A percentile compares a stretch with the other conserved stretches of the same genome.
Evolutionary conservation across 2,888 invertebrate genomes (phyloP).

Genomic region (Oxycera nigricornis): DNA sequence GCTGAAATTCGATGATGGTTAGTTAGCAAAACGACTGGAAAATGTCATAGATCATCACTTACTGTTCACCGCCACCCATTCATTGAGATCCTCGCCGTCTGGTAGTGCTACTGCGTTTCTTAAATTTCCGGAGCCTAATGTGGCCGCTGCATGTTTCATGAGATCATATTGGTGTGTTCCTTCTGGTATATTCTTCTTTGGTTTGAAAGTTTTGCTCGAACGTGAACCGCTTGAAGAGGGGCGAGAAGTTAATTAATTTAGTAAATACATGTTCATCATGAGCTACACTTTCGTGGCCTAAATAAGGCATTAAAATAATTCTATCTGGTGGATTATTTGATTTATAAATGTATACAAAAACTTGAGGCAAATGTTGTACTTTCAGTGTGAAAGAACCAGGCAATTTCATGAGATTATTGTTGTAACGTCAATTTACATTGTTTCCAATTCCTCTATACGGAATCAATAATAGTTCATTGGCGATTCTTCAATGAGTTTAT

Average conservation of each 20-base stretch:
- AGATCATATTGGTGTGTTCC: slow-evolving; percentile 98
- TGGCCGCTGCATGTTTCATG: slow-evolving; percentile 99
- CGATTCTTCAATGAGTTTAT: no score
- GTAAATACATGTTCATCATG: not conserved
- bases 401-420: no score
- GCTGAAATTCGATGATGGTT: slow-evolving; percentile 68
- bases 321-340: no score
- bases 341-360: no score
- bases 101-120: slow-evolving; percentile 95
- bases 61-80: slow-evolving; percentile 99
- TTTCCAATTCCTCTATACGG: no score
- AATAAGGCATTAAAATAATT: no score
- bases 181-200: slow-evolving; percentile 98
- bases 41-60: slow-evolving; percentile 60
- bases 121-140: slow-evolving; percentile 96
- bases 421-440: no score
- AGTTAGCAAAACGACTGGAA: not conserved
- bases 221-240: slow-evolving; percentile 66
- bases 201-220: slow-evolving; percentile 97
- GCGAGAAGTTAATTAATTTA: not conserved
- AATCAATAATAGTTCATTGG: no score
- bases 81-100: slow-evolving; percentile 98
- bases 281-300: no score
- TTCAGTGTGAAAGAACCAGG: no score
- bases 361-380: no score